Percentiles rank a stretch among this genome's conserved stretches.
These are phyloP conservation scores for Hermaeophaga mercurialis DNA, from an alignment of 2,888 invertebrate genomes.

Conservation along the genomic window DNA sequence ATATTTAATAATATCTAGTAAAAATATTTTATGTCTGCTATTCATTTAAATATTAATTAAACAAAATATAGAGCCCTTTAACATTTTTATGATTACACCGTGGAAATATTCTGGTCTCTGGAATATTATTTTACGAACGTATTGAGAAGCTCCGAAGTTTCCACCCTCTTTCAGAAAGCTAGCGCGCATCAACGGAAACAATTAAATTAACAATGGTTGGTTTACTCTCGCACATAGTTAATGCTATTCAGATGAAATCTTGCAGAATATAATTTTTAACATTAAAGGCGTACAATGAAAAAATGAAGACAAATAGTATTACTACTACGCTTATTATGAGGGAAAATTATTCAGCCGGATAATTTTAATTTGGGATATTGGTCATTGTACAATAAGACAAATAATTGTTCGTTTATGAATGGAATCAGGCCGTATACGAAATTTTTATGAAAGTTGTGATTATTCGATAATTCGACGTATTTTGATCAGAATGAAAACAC, in stretches of 20 bases:
- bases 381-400: neutral
- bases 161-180: constrained; percentile 51
- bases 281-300: constrained; percentile 55
- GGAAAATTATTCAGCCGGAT: constrained; percentile 31
- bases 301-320: constrained; percentile 47
- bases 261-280: constrained; percentile 58
- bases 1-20: too few species aligned
- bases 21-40: too few species aligned
- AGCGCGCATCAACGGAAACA: constrained; percentile 59
- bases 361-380: constrained; percentile 25
- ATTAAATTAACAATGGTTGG: constrained; percentile 61
- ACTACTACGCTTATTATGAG: constrained; percentile 29
- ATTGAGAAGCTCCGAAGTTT: constrained; percentile 50
- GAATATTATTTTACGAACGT: constrained; percentile 37
- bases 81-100: constrained; percentile 2
- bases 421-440: too few species aligned
- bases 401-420: neutral
- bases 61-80: constrained; percentile 2
- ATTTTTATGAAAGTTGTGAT: too few species aligned
- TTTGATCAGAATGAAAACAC: too few species aligned
- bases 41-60: too few species aligned
- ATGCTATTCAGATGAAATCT: constrained; percentile 57
- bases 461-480: too few species aligned
- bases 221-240: constrained; percentile 56
- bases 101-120: constrained; percentile 22